phyloP scores from a whole-genome alignment of 2,113 vertebrate species.

The Trochalopteron elliotii region DNA sequence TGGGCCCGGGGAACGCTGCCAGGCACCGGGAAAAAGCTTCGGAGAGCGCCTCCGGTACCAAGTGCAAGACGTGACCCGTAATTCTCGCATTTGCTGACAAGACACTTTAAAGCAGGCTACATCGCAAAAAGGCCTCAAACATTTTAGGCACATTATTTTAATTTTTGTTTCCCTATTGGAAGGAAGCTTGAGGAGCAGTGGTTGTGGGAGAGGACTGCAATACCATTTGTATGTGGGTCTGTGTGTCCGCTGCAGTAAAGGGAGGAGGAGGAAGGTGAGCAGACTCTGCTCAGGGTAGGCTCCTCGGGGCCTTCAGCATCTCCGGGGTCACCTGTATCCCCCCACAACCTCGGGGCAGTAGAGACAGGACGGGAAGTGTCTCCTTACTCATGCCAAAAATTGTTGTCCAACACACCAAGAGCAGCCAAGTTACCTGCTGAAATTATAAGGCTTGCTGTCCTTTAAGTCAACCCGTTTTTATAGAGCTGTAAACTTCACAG shows the following conservation, averaged over 20 bases:
- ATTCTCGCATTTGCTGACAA: not conserved
- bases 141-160: not conserved
- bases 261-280: not conserved
- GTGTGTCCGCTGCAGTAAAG: not conserved
- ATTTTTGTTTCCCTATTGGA: not conserved
- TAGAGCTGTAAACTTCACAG: not conserved
- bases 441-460: not conserved
- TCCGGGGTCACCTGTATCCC: too few relatives aligned
- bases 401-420: not conserved
- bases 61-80: too few relatives aligned
- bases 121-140: too few relatives aligned
- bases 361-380: not conserved
- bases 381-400: not conserved
- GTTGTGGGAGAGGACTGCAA: not conserved
- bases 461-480: not conserved
- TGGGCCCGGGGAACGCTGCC: fast-evolving
- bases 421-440: fast-evolving
- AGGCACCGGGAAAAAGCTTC: fast-evolving
- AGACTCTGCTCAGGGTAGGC: not conserved
- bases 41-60: fast-evolving
- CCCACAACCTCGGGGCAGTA: fast-evolving
- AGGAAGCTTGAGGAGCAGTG: not conserved
- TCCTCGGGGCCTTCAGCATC: not conserved
- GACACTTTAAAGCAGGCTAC: not conserved
- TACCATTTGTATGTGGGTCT: fast-evolving